Evolutionary conservation across 1,140 invertebrate genomes (phyloP).

Genomic region (Galleria mellonella): DNA sequence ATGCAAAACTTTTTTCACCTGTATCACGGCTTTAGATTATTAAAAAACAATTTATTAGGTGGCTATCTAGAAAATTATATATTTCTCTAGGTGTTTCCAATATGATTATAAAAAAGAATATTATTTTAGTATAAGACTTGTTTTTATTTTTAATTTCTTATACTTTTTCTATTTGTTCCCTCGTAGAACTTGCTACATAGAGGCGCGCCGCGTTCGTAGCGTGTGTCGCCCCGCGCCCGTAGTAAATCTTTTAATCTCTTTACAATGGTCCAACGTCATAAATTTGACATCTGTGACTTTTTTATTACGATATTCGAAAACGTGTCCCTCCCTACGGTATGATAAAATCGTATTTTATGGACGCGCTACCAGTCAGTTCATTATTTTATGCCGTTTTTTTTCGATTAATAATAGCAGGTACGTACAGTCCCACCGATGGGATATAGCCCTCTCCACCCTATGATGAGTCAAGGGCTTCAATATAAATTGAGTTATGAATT

Average conservation of each 20-base stretch:
- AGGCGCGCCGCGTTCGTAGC: conserved; percentile 31
- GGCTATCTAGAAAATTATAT: too few relatives aligned
- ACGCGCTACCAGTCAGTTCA: conserved; percentile 51
- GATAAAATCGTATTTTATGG: conserved; percentile 73
- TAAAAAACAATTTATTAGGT: too few relatives aligned
- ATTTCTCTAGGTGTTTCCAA: too few relatives aligned
- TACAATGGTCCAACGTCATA: conserved; percentile 70
- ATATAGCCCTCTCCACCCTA: too few relatives aligned
- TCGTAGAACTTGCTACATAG: conserved; percentile 27
- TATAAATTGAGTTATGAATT: too few relatives aligned
- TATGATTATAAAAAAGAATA: too few relatives aligned
- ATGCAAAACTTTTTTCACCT: too few relatives aligned
- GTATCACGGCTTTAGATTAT: too few relatives aligned
- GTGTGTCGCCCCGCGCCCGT: conserved; percentile 15
- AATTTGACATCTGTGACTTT: conserved; percentile 74
- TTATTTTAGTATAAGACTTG: too few relatives aligned
- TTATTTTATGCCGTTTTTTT: conserved; percentile 65
- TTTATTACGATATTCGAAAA: conserved; percentile 73
- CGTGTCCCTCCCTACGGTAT: conserved; percentile 66
- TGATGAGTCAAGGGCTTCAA: too few relatives aligned
- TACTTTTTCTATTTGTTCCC: background rate
- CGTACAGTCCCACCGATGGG: too few relatives aligned
- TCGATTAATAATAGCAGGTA: conserved; percentile 30
- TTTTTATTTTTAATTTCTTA: too few relatives aligned
- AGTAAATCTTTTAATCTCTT: conserved; percentile 72